Base-by-base conservation (phyloP, 1,140 invertebrate genomes). In the Plectus sambesii region DNA sequence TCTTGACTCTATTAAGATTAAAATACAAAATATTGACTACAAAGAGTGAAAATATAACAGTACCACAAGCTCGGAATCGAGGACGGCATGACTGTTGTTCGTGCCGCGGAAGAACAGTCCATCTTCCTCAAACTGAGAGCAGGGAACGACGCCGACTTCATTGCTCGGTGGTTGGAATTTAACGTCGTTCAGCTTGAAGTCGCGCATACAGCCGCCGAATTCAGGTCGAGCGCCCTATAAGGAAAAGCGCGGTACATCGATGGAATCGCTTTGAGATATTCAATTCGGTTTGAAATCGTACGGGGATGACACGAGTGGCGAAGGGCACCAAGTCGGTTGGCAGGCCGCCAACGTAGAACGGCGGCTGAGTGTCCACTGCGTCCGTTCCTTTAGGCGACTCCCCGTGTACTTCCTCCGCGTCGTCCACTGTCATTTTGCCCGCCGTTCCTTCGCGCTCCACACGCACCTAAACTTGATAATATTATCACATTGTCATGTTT, bases 81-180 rank as follows among this genome's bases (percentile, higher is more conserved):
- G 67, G 66, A 73, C 75, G 33, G 82, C 75, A 55, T 81, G 78
- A 53, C 82, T 82, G 42, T 81, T 79, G 45, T 77, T 73, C 15
- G 79, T 77, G 39, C 79, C 80, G n/a, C n/a, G n/a, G 73, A 96
- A 92, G 78, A 83, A 97, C 0, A 85, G 75, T 22, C 92, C 90
- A n/a, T 74, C 71, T 70, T 96, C 90, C 0, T 83, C 77, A 44
- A 81, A 77, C 41, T 82, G 79, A 0, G 81, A 82, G 68, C 92
- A 97, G 0, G 80, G 79, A 20, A 83, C 77, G 0, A 84, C 79
- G 6, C 80, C 79, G 40, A 76, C 51, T 27, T 63, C 47, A 22
- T 59, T 44, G 3, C 72, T 62, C 8, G 81, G 76, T 42, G 78
- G 73, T 23, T 77, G 77, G 50, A 85, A 66, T 8, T 70, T 69